Evolutionary conservation across 2,888 invertebrate species (phyloP), one percentile per base, ranked within the genome.

Genomic region (Gibbula magus): DNA sequence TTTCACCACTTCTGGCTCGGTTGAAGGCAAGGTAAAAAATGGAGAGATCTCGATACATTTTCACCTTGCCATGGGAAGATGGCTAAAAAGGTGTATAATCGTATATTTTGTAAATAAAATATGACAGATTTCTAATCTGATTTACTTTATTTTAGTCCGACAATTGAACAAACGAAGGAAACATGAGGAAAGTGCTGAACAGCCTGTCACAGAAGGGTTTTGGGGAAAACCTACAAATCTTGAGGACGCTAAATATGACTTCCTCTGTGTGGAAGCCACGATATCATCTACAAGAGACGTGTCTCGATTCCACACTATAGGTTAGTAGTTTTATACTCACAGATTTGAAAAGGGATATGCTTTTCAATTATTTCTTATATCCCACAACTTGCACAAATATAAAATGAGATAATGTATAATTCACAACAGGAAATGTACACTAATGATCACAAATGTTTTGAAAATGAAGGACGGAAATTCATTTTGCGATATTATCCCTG

Each of bases 141-240:
- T 45, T 10, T 45, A 3, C 1, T 10, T 73, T 79, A 56, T 77
- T 76, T 7, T 52, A 85, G 85, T 87, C 54, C 45, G 61, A 10
- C 80, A 80, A 25, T 78, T 86, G 61, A 51, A 77, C 54, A 84
- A 83, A 54, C 53, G 77, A 20, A 73, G 73, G 29, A 73, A 51
- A 52, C 29, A 35, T 22, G 67, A 53, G 1, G 74, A 73, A 16
- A 35, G 54, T 52, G 53, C 54, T 25, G 75, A 86, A 66, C 78
- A 80, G 7, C 88, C 90, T 0, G 84, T 91, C n/a, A 86, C 89
- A 1, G 83, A 85, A 77, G 91, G 91, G 25, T 85, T 88, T 78
- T 91, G 91, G 91, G 88, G 88, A 0, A 90, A 89, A 75, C 91
- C 91, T 1, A 78, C 80, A 4, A 87, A 87, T 66, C 86, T 91